phyloP scores from a whole-genome alignment of 2,113 vertebrate species.

The Grallaria varia region DNA sequence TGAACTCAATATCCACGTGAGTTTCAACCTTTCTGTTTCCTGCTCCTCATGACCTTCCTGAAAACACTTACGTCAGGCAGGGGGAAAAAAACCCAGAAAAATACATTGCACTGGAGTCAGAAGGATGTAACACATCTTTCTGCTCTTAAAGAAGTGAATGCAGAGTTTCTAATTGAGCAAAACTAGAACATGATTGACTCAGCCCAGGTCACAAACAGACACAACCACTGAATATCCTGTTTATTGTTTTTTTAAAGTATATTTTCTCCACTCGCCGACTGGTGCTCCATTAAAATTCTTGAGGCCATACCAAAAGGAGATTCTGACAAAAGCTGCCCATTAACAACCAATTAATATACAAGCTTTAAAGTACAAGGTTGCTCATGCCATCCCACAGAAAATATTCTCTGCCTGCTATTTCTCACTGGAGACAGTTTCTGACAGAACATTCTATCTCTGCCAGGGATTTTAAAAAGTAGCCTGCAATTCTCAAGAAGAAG shows the following conservation, averaged over 20 bases:
- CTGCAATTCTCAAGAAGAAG: background rate
- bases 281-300: constrained; percentile 30
- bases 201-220: background rate
- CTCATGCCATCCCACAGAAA: constrained; percentile 45
- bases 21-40: background rate
- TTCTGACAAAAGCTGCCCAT: constrained; percentile 44
- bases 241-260: background rate
- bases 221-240: background rate
- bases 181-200: background rate
- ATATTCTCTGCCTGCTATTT: constrained; percentile 20
- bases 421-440: constrained; percentile 29
- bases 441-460: constrained; percentile 19
- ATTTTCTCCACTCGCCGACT: background rate
- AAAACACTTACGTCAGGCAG: background rate
- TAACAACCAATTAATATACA: constrained; percentile 47
- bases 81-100: background rate
- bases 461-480: constrained; percentile 18
- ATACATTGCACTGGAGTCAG: fast-evolving
- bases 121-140: background rate
- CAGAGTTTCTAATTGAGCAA: background rate
- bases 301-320: background rate
- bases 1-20: background rate
- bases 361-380: constrained; percentile 28
- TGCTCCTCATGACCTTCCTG: background rate
- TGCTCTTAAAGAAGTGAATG: background rate